These are phyloP conservation scores for Pectinophora gossypiella DNA, from an alignment of 1,140 invertebrate genomes.

Conservation along the genomic window DNA sequence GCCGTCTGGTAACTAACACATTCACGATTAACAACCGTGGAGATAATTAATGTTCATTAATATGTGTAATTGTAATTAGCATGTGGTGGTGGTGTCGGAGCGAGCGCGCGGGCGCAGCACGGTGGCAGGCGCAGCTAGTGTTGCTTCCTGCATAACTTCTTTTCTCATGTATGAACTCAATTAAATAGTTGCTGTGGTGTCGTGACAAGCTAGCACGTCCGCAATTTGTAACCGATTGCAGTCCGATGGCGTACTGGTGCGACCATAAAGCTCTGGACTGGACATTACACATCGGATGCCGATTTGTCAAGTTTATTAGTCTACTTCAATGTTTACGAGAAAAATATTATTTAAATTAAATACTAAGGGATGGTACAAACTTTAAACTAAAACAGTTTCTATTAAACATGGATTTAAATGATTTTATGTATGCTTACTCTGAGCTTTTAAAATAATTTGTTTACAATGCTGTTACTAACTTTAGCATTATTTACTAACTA, in stretches of 20 bases:
- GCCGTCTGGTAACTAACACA: background rate
- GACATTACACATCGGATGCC: background rate
- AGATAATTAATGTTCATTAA: background rate
- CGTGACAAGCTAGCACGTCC: slow-evolving; percentile 25
- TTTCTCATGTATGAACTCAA: slow-evolving; percentile 52
- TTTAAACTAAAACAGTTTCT: too few relatives aligned
- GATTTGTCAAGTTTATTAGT: too few relatives aligned
- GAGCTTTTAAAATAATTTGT: too few relatives aligned
- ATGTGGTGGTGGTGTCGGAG: background rate
- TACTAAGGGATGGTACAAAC: too few relatives aligned
- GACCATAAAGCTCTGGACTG: background rate
- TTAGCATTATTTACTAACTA: too few relatives aligned
- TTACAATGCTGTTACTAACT: too few relatives aligned
- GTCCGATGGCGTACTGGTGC: slow-evolving; percentile 9
- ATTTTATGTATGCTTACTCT: too few relatives aligned
- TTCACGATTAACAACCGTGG: background rate
- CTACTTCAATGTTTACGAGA: too few relatives aligned
- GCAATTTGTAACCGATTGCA: slow-evolving; percentile 28
- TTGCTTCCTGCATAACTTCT: too few relatives aligned
- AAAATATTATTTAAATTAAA: too few relatives aligned
- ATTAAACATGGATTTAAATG: too few relatives aligned
- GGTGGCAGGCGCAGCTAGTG: slow-evolving; percentile 2
- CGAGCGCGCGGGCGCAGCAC: too few relatives aligned
- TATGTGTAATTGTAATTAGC: background rate
- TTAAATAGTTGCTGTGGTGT: slow-evolving; percentile 47